Conservation (phyloP, 2,888 invertebrate species). For the Ochropacha duplaris region DNA sequence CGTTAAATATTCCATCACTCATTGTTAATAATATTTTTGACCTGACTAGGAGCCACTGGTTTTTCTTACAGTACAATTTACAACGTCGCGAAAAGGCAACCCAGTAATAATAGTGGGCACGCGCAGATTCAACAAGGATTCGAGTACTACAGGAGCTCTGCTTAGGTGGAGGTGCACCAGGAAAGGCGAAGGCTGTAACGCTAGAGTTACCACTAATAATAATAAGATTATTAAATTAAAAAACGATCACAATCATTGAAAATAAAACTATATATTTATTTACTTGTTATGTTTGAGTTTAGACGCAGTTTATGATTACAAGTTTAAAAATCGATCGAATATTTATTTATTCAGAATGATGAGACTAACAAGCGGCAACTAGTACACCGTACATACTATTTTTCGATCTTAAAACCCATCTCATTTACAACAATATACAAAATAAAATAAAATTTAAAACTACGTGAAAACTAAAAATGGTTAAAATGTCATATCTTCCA, state of each 20-base stretch:
- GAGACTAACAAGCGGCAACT: too few relatives aligned
- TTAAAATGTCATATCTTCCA: too few relatives aligned
- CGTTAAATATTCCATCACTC: background rate
- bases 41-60: background rate
- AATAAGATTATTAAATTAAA: background rate
- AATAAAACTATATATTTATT: background rate
- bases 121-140: constrained; percentile 47
- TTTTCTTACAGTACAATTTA: background rate
- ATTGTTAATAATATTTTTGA: background rate
- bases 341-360: too few relatives aligned
- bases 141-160: constrained; percentile 33
- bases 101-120: constrained; percentile 47
- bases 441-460: too few relatives aligned
- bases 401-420: too few relatives aligned
- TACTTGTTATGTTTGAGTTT: background rate
- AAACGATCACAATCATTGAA: background rate
- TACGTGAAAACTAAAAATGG: too few relatives aligned
- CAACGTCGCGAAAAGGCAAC: constrained; percentile 23
- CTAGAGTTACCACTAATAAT: background rate
- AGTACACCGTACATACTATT: too few relatives aligned
- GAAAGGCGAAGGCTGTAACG: constrained; percentile 15
- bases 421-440: too few relatives aligned
- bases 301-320: too few relatives aligned
- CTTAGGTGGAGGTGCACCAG: constrained; percentile 51
- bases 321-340: too few relatives aligned